phyloP scores from a whole-genome alignment of 1,140 invertebrate genomes.

The Sesamia nonagrioides region DNA sequence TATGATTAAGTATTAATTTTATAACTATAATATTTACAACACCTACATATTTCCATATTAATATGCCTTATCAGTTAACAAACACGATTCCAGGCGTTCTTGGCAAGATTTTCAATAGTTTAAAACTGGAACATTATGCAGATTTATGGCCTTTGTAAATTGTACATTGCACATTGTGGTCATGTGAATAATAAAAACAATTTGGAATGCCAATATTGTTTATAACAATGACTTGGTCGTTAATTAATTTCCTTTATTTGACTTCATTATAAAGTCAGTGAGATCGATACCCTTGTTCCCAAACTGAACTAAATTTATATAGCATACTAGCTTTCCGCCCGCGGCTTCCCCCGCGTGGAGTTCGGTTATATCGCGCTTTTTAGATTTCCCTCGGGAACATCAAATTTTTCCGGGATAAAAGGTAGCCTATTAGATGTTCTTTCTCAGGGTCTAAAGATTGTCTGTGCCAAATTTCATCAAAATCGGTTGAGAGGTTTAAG shows the following conservation, averaged over 20 bases:
- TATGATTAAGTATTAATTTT: conserved; percentile 19
- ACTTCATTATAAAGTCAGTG: not conserved
- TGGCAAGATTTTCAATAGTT: conserved; percentile 9
- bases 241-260: not conserved
- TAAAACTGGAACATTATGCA: conserved; percentile 14
- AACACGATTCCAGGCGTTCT: not conserved
- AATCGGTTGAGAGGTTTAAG: too few species aligned
- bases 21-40: conserved; percentile 32
- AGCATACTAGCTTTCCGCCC: too few species aligned
- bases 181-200: not conserved
- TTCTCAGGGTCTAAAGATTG: too few species aligned
- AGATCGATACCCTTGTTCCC: not conserved
- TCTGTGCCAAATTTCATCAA: too few species aligned
- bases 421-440: too few species aligned
- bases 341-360: too few species aligned
- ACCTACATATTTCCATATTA: conserved; percentile 30
- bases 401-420: too few species aligned
- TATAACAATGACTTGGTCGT: conserved; percentile 13
- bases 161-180: conserved; percentile 37
- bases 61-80: conserved; percentile 27
- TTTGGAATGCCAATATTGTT: conserved; percentile 6
- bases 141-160: conserved; percentile 32
- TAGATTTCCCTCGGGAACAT: too few species aligned
- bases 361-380: too few species aligned
- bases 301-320: too few species aligned